Evolutionary conservation across 2,113 vertebrate genomes (phyloP).

Genomic region (Podarcis muralis): DNA sequence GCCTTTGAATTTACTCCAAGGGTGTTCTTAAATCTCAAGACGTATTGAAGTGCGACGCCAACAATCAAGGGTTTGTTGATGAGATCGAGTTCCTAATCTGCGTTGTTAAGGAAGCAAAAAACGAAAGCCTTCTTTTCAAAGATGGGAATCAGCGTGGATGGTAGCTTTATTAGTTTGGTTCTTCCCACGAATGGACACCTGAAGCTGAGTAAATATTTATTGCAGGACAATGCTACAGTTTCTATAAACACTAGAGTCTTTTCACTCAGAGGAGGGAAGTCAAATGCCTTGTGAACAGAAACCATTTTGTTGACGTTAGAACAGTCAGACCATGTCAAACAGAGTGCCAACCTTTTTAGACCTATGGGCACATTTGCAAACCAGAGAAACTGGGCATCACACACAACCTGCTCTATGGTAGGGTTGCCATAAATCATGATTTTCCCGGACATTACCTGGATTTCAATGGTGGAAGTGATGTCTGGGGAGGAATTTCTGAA

Average conservation of each 20-base stretch:
- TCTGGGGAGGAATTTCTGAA: no score
- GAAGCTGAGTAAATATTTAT: neutral
- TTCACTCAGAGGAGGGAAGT: neutral
- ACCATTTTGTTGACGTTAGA: neutral
- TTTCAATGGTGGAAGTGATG: no score
- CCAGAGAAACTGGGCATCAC: neutral
- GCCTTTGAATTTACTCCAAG: neutral
- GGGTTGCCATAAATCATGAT: no score
- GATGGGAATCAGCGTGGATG: neutral
- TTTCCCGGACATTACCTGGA: no score
- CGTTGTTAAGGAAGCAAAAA: conserved; percentile 39
- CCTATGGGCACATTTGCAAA: neutral
- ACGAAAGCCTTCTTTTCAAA: neutral
- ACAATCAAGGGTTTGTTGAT: conserved; percentile 17
- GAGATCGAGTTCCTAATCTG: conserved; percentile 2
- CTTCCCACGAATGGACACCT: neutral
- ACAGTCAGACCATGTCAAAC: neutral
- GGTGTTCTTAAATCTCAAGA: neutral
- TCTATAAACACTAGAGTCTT: fast-evolving
- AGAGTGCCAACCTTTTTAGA: neutral
- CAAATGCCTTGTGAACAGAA: conserved; percentile 17
- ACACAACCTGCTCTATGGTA: no score
- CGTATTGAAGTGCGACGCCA: neutral
- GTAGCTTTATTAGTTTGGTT: neutral
- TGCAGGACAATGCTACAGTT: neutral